Conservation (phyloP, 2,797 vertebrate genomes). For the Rhabdomys pumilio region DNA sequence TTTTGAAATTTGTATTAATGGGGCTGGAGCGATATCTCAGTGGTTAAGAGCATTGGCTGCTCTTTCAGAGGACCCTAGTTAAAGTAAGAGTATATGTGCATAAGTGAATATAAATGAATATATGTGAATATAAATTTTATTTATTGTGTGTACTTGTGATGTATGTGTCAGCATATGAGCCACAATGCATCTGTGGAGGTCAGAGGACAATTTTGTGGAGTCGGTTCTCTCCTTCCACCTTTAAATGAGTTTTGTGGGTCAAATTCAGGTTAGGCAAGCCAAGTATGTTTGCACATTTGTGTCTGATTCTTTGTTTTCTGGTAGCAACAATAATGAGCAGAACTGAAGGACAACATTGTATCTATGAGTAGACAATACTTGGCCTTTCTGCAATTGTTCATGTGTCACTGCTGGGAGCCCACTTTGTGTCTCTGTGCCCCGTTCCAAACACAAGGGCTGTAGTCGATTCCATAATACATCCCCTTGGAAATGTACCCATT, state of each 20-base stretch:
- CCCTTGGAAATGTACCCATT: background rate
- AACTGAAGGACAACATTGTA: background rate
- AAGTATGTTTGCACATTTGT: background rate
- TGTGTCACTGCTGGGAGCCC: background rate
- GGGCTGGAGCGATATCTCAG: background rate
- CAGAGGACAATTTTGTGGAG: background rate
- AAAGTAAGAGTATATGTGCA: too few relatives aligned
- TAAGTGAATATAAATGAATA: background rate
- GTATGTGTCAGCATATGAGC: background rate
- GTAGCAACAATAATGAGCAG: background rate
- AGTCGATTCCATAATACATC: background rate
- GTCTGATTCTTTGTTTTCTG: constrained; percentile 5
- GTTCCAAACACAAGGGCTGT: too few relatives aligned
- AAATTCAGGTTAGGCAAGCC: too few relatives aligned
- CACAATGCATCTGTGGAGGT: background rate
- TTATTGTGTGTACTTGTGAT: background rate
- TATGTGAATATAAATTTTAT: background rate
- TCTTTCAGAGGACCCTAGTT: too few relatives aligned
- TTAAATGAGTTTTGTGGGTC: background rate
- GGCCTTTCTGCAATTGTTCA: background rate
- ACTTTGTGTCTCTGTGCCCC: background rate
- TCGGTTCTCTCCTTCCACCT: background rate
- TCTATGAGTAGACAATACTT: background rate
- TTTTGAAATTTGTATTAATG: background rate
- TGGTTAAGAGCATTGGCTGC: background rate